phyloP scores from a whole-genome alignment of 2,113 vertebrate species.

The Pseudorasbora parva region DNA sequence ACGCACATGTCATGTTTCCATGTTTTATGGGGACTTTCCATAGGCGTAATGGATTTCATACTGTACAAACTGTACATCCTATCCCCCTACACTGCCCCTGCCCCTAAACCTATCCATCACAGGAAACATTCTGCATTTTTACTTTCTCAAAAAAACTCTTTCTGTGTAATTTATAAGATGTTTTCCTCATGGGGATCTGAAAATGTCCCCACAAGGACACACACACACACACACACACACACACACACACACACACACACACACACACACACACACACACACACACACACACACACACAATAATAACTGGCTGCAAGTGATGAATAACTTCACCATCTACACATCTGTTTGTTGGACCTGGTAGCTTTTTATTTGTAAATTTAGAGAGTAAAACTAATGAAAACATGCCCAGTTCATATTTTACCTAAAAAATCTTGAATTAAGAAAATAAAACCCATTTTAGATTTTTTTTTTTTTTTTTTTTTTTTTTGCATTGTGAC shows the following conservation, averaged over 20 bases:
- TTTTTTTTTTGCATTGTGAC: not conserved
- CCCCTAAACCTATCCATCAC: too few relatives aligned
- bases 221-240: conserved; percentile 13
- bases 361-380: too few relatives aligned
- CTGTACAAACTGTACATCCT: too few relatives aligned
- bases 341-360: not conserved
- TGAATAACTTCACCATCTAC: not conserved
- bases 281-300: not conserved
- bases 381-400: not conserved
- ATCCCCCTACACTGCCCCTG: too few relatives aligned
- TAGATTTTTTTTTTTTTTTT: not conserved
- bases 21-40: too few relatives aligned
- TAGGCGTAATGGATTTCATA: too few relatives aligned
- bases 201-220: too few relatives aligned
- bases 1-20: not conserved
- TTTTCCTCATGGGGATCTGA: too few relatives aligned
- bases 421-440: not conserved
- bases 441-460: not conserved
- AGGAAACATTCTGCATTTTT: too few relatives aligned
- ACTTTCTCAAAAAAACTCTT: too few relatives aligned
- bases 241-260: conserved; percentile 19
- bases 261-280: conserved; percentile 8
- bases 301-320: not conserved
- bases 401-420: not conserved
- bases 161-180: too few relatives aligned